Percentiles rank a stretch among this genome's conserved stretches.
Conservation (phyloP, 2,888 invertebrate species). For the Parochlus steinenii region DNA sequence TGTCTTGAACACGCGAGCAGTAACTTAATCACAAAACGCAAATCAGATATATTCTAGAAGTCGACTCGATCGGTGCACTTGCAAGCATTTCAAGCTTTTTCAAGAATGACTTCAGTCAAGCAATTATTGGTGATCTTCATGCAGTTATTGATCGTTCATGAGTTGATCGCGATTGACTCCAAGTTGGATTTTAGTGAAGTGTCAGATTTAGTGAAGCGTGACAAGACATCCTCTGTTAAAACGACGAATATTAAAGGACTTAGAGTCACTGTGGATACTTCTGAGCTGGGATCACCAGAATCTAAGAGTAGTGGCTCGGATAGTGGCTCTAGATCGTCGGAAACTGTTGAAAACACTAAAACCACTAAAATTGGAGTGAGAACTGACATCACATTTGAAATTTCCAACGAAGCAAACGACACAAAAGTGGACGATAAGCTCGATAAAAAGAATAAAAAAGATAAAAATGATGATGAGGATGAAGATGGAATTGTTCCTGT, state of each 20-base stretch:
- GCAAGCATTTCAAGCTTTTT: no score
- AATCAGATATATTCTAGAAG: no score
- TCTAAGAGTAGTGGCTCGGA: slow-evolving; percentile 12
- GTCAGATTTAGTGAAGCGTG: slow-evolving; percentile 1
- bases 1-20: no score
- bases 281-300: slow-evolving; percentile 21
- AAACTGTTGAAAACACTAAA: slow-evolving; percentile 21
- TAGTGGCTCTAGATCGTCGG: not conserved
- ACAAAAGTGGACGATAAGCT: slow-evolving; percentile 21
- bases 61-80: no score
- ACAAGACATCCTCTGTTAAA: slow-evolving; percentile 15
- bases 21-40: no score
- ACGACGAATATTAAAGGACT: slow-evolving; percentile 29
- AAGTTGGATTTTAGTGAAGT: slow-evolving; percentile 24
- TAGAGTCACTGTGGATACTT: slow-evolving; percentile 30
- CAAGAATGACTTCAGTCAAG: no score
- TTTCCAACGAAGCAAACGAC: slow-evolving; percentile 22
- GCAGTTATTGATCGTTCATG: slow-evolving; percentile 1
- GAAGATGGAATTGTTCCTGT: slow-evolving; percentile 31
- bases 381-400: slow-evolving; percentile 31
- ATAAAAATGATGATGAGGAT: slow-evolving; percentile 25
- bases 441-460: slow-evolving; percentile 22
- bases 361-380: slow-evolving; percentile 30
- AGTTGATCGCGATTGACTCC: slow-evolving; percentile 22
- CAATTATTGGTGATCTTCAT: no score